Percentiles rank a stretch among this genome's conserved stretches.
Evolutionary conservation across 2,113 vertebrate genomes (phyloP).

Genomic region (Genyomyrus donnyi): DNA sequence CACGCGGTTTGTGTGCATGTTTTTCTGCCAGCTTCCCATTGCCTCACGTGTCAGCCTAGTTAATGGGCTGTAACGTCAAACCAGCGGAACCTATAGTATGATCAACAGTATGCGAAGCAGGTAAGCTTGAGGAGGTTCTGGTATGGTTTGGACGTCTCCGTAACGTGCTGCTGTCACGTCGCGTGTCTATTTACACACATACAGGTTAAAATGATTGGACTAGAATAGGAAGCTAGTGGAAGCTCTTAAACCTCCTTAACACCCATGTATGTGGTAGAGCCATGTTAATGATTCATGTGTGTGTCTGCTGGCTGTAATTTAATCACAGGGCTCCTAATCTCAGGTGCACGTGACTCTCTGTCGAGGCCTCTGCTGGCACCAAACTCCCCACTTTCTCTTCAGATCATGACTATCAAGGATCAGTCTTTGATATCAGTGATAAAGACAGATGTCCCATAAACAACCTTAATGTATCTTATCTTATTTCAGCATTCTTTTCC

Average conservation of each 20-base stretch:
- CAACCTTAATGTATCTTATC: conserved; percentile 15
- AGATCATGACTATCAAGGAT: background rate
- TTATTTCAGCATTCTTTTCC: conserved; percentile 16
- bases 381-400: background rate
- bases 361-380: background rate
- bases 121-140: background rate
- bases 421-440: background rate
- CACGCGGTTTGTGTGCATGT: background rate
- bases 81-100: background rate
- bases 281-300: conserved; percentile 5
- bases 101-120: background rate
- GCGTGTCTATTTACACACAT: background rate
- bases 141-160: background rate
- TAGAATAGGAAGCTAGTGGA: background rate
- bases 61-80: background rate
- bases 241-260: background rate
- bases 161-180: background rate
- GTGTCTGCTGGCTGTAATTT: background rate
- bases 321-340: background rate
- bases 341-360: background rate
- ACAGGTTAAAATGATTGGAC: background rate
- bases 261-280: background rate
- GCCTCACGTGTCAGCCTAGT: background rate
- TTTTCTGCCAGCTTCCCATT: background rate
- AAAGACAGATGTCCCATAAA: background rate